Evolutionary conservation across 1,140 invertebrate genomes (phyloP).

Genomic region (Bombus superbus): DNA sequence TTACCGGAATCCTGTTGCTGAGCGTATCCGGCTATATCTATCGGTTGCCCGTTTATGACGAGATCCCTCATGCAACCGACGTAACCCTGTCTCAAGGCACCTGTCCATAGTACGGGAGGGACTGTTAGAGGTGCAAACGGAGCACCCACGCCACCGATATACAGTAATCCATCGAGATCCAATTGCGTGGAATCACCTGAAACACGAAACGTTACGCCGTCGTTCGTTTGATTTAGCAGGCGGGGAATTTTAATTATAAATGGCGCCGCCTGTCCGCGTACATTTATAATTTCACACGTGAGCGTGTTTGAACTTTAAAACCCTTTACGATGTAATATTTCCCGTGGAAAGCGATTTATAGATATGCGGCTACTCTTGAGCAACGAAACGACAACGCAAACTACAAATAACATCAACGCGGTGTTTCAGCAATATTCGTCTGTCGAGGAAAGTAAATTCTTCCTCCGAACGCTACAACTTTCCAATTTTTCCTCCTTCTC

Average conservation of each 20-base stretch:
- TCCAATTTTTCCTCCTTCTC: too few species aligned
- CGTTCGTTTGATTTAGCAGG: background rate
- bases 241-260: background rate
- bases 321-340: too few species aligned
- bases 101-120: slow-evolving; percentile 95
- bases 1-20: slow-evolving; percentile 94
- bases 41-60: slow-evolving; percentile 94
- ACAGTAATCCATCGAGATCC: slow-evolving; percentile 94
- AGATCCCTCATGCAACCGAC: slow-evolving; percentile 98
- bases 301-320: too few species aligned
- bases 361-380: too few species aligned
- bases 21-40: slow-evolving; percentile 95
- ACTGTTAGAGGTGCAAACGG: slow-evolving; percentile 89
- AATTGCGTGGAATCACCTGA: slow-evolving; percentile 92
- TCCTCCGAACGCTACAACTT: too few species aligned
- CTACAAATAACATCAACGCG: too few species aligned
- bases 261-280: too few species aligned
- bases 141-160: slow-evolving; percentile 93
- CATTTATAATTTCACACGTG: background rate
- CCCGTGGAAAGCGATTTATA: too few species aligned
- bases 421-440: too few species aligned
- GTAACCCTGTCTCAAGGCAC: slow-evolving; percentile 93
- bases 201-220: background rate
- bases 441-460: too few species aligned
- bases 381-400: too few species aligned